Evolutionary conservation across 2,888 invertebrate species (phyloP).

Genomic region (Xestia ashworthii): DNA sequence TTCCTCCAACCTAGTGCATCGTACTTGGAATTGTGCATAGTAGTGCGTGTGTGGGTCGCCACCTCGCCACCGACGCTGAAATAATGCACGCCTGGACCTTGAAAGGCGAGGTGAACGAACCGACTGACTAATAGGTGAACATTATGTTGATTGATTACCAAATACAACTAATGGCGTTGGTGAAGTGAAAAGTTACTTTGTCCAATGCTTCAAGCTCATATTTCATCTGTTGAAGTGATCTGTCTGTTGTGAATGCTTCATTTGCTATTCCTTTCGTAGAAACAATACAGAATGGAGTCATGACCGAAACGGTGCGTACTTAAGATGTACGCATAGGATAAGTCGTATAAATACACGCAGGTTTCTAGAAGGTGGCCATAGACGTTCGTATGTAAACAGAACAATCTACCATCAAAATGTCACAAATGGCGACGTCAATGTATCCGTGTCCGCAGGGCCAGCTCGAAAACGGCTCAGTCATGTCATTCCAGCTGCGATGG

Average conservation of each 20-base stretch:
- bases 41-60: constrained; percentile 82
- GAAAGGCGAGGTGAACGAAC: constrained; percentile 86
- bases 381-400: constrained; percentile 81
- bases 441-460: constrained; percentile 76
- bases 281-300: constrained; percentile 74
- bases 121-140: constrained; percentile 75
- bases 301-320: constrained; percentile 76
- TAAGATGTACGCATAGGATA: constrained; percentile 83
- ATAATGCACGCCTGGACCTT: constrained; percentile 83
- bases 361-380: constrained; percentile 74
- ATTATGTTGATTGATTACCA: constrained; percentile 81
- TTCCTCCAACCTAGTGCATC: constrained; percentile 87
- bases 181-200: constrained; percentile 74
- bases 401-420: constrained; percentile 87
- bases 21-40: constrained; percentile 86
- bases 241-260: constrained; percentile 63
- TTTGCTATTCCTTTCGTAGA: constrained; percentile 75
- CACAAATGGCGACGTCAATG: constrained; percentile 82
- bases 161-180: constrained; percentile 74
- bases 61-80: constrained; percentile 80
- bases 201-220: constrained; percentile 70
- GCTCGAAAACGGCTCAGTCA: constrained; percentile 73
- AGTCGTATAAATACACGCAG: constrained; percentile 75
- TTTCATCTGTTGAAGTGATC: constrained; percentile 69
- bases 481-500: constrained; percentile 76